Evolutionary conservation across 1,140 invertebrate species (phyloP).

Genomic region (Trichonephila inaurata): DNA sequence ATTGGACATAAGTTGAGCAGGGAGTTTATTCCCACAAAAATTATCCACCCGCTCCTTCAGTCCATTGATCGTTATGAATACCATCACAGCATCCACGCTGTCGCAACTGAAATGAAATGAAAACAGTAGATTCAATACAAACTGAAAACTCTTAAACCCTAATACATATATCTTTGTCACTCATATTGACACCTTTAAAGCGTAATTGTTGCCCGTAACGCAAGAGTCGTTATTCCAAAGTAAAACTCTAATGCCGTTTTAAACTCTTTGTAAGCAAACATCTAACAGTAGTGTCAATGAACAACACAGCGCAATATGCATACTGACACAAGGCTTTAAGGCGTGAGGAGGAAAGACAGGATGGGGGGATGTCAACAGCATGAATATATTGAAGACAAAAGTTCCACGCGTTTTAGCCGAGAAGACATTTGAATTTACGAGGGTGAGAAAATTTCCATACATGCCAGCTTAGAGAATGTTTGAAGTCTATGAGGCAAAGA

Average conservation of each 20-base stretch:
- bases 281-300: slow-evolving; percentile 16
- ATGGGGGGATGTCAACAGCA: not conserved
- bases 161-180: not conserved
- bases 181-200: not conserved
- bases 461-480: not conserved
- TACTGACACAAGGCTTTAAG: slow-evolving; percentile 15
- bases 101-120: slow-evolving; percentile 86
- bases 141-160: not conserved
- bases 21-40: slow-evolving; percentile 89
- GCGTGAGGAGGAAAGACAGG: not conserved
- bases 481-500: not conserved
- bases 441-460: not conserved
- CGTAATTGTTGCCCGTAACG: not conserved
- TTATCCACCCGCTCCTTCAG: slow-evolving; percentile 90
- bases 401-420: not conserved
- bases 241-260: not conserved
- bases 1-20: slow-evolving; percentile 93
- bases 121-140: not conserved
- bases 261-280: slow-evolving; percentile 10
- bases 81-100: slow-evolving; percentile 88
- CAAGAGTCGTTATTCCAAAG: not conserved
- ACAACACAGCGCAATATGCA: not conserved
- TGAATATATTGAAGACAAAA: slow-evolving; percentile 11
- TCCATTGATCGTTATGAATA: slow-evolving; percentile 89
- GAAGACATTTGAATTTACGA: slow-evolving; percentile 32